Evolutionary conservation across 2,113 vertebrate genomes (phyloP).

Genomic region (Catharus bicknelli): DNA sequence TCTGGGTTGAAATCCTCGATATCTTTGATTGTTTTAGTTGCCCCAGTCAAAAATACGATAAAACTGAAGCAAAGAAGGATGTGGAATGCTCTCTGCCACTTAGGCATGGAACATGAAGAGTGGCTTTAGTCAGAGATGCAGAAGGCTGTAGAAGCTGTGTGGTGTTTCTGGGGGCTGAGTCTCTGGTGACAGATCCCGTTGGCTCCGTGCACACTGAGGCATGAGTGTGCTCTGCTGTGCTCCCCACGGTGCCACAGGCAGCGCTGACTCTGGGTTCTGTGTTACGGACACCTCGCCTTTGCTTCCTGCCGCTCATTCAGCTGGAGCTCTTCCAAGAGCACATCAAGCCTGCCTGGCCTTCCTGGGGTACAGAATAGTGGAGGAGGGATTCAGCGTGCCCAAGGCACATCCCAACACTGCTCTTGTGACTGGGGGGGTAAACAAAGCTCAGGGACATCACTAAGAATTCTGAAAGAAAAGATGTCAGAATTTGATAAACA

Average conservation of each 20-base stretch:
- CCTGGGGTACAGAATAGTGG: neutral
- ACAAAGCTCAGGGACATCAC: neutral
- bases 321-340: constrained; percentile 20
- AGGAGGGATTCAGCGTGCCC: neutral
- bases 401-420: neutral
- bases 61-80: neutral
- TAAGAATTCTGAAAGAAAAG: neutral
- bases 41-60: neutral
- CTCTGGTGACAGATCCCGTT: neutral
- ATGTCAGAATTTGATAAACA: neutral
- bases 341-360: neutral
- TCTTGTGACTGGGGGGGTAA: neutral
- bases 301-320: neutral
- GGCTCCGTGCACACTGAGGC: rapidly evolving
- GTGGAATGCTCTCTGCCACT: neutral
- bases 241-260: rapidly evolving
- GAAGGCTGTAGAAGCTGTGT: neutral
- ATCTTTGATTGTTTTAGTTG: neutral
- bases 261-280: neutral
- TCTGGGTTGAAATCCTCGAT: neutral
- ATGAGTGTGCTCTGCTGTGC: rapidly evolving
- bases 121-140: neutral
- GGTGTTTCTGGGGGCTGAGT: neutral
- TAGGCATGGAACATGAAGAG: neutral
- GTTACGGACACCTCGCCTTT: neutral